Conservation (phyloP, 2,797 vertebrate genomes). For the Ambastaia sidthimunki region DNA sequence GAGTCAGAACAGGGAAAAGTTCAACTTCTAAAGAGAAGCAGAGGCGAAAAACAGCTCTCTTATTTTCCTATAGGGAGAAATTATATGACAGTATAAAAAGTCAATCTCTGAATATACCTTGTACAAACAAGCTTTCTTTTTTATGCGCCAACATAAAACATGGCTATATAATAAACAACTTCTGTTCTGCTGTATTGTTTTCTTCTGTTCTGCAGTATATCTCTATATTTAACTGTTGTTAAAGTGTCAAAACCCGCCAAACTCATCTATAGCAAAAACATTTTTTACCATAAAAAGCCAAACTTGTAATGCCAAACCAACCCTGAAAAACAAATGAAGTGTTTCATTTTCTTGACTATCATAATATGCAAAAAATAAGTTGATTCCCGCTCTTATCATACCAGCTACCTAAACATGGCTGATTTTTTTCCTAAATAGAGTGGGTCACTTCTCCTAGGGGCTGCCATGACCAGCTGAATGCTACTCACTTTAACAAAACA, state of each 20-base stretch:
- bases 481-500: no score
- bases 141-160: background rate
- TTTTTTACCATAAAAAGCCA: no score
- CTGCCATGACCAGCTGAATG: no score
- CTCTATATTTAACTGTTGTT: background rate
- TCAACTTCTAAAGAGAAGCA: background rate
- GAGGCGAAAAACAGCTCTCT: conserved; percentile 10
- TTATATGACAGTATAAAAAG: background rate
- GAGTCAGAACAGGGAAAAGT: conserved; percentile 28
- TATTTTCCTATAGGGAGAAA: background rate
- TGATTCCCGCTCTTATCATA: no score
- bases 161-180: background rate
- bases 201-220: background rate
- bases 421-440: no score
- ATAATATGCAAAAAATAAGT: no score
- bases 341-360: no score
- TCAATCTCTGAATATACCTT: background rate
- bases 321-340: no score
- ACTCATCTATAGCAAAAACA: background rate
- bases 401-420: no score
- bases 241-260: no score
- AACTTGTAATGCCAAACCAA: no score
- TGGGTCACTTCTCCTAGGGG: no score
- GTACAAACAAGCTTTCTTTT: background rate
- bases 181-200: background rate